Evolutionary conservation across 2,888 invertebrate genomes (phyloP).

Genomic region (Epinotia nisella): DNA sequence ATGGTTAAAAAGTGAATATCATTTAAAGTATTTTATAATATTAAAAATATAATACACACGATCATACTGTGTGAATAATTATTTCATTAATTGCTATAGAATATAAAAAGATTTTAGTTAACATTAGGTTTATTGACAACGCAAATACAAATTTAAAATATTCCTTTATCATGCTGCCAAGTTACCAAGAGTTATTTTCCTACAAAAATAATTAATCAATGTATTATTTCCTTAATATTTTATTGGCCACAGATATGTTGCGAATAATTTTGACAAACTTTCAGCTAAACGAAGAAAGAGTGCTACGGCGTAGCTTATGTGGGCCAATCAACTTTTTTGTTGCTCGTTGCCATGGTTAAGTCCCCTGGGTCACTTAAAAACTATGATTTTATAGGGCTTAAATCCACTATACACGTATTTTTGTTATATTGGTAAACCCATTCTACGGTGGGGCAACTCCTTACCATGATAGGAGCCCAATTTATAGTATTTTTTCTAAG

Average conservation of each 20-base stretch:
- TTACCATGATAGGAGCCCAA: no score
- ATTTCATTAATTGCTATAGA: not conserved
- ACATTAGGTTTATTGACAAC: not conserved
- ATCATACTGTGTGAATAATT: not conserved
- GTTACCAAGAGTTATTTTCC: constrained; percentile 5
- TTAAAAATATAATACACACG: constrained; percentile 1
- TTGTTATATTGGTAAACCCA: no score
- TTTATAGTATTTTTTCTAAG: no score
- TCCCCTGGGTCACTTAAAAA: no score
- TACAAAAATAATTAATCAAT: constrained; percentile 26
- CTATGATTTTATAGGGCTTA: no score
- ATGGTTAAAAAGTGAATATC: not conserved
- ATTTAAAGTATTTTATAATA: not conserved
- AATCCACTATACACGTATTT: no score
- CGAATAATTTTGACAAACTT: no score
- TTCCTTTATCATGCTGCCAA: not conserved
- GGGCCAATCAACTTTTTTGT: no score
- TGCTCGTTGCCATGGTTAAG: no score
- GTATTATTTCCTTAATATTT: not conserved
- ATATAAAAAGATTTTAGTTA: not conserved
- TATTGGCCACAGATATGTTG: not conserved
- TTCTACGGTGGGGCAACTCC: no score
- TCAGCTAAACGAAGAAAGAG: no score
- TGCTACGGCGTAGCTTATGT: no score
- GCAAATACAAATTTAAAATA: not conserved